Evolutionary conservation across 2,888 invertebrate species (phyloP), one percentile per base, ranked within the genome.

Genomic region (Eupithecia abbreviata): DNA sequence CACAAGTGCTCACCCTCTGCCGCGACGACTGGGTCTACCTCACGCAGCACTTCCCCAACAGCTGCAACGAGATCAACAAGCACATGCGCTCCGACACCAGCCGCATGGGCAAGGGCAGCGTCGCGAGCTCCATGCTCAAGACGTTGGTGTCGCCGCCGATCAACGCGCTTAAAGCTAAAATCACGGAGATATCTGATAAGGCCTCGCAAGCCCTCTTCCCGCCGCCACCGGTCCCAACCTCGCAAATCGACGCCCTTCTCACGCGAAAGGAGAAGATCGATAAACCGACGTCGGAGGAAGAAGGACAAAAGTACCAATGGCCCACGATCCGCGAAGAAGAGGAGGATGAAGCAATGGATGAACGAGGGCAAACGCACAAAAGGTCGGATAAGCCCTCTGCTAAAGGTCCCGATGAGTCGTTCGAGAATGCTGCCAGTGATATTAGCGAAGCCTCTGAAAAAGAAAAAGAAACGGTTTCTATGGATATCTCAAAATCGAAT

Each of bases 11-110:
- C 1, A 68, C 67, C 7, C 67, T 68, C 67, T 43, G 67, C 45
- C 67, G 45, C 67, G 7, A 43, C 10, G 67, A 68, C 67, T 68
- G 67, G 67, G 0, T 68, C 7, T 45, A 68, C n/a, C 67, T 43
- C 4, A 43, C 67, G n/a, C 45, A 18, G 4, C 67, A 68, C 67
- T 68, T 68, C n/a, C 67, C 67, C 3, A 18, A 45, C 1, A 68
- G 67, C n/a, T 47, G 67, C 42, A 51, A 51, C 18, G 70, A 45
- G 41, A 72, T 70, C 15, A 9, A 70, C 66, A 68, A 68, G 67
- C 67, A 68, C 43, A 68, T 68, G 45, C 67, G 45, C 67, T 68
- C 67, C n/a, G 67, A 18, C 49, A 47, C 76, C 13, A 73, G 49
- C 66, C 4, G 58, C 58, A 66, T 66, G 6, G 65, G 51, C 43